Conservation (phyloP, 2,113 vertebrate species). For the Hucho hucho region DNA sequence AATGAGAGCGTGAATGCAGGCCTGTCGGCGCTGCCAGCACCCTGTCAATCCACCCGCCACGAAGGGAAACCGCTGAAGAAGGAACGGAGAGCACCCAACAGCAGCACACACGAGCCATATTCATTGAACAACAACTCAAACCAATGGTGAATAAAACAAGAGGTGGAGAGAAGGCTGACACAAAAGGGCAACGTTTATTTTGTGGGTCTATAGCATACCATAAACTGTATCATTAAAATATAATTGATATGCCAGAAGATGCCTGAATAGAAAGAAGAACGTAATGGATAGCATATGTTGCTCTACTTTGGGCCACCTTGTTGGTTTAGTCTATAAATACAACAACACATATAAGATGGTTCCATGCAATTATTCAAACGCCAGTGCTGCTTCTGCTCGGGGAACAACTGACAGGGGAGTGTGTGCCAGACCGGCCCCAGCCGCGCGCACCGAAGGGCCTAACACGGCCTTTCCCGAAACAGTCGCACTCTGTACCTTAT, state of each 20-base stretch:
- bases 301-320: not conserved
- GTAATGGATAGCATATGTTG: too few species aligned
- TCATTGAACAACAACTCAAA: constrained; percentile 42
- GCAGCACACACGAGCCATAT: constrained; percentile 66
- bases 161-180: not conserved
- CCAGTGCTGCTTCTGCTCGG: not conserved
- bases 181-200: not conserved
- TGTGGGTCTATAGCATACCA: not conserved
- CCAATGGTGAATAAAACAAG: not conserved
- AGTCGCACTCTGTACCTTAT: constrained; percentile 54
- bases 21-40: constrained; percentile 69
- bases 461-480: constrained; percentile 40
- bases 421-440: not conserved
- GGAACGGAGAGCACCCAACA: constrained; percentile 52
- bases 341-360: not conserved
- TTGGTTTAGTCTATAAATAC: not conserved
- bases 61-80: constrained; percentile 54
- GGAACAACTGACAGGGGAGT: not conserved
- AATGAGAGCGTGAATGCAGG: constrained; percentile 73
- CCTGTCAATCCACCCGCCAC: constrained; percentile 79
- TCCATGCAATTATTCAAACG: not conserved
- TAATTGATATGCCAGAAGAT: not conserved
- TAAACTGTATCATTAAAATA: not conserved
- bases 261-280: not conserved
- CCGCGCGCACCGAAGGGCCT: not conserved